Evolutionary conservation across 2,888 invertebrate species (phyloP), one percentile per base, ranked within the genome.

Genomic region (Pandemis cinnamomeana): DNA sequence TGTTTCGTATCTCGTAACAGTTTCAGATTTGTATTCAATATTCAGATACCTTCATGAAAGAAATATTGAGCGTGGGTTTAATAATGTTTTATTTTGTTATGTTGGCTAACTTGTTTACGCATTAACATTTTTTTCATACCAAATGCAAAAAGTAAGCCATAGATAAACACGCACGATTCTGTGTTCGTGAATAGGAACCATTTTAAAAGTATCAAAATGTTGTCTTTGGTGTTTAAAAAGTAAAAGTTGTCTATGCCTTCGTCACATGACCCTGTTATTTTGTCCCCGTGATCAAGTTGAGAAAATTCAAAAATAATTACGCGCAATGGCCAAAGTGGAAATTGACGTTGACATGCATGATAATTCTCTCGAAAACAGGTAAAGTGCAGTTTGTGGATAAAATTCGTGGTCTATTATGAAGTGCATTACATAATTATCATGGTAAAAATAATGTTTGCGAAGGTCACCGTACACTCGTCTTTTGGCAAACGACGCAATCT

Each of bases 201-300:
- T 41, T 53, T 36, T 20, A 53, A 60, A 64, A 70, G 11, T 13
- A 53, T 55, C 20, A 51, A 69, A 51, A 42, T n/a, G 5, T 44
- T 66, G 67, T 74, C 74, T 74, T 27, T 74, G 67, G 10, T 53
- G 51, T 62, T 70, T 62, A 67, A 71, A 74, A 74, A 71, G 53
- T 7, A 55, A 53, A 67, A 75, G 72, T 87, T 87, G 87, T 89
- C 88, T 91, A 83, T 92, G 86, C 79, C 76, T 67, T 83, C 82
- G 90, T 96, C 96, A 96, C 96, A 96, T 96, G 96, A 96, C 96
- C 96, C 91, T 92, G 94, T 91, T 95, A 94, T 90, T 95, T 95
- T 96, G 96, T 95, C 95, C 96, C 96, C 96, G 96, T 96, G 96
- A 96, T 95, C 96, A 95, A 95, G 93, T 95, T 91, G 94, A 93